phyloP scores from a whole-genome alignment of 2,797 vertebrate species.

The Crypturellus tataupa region DNA sequence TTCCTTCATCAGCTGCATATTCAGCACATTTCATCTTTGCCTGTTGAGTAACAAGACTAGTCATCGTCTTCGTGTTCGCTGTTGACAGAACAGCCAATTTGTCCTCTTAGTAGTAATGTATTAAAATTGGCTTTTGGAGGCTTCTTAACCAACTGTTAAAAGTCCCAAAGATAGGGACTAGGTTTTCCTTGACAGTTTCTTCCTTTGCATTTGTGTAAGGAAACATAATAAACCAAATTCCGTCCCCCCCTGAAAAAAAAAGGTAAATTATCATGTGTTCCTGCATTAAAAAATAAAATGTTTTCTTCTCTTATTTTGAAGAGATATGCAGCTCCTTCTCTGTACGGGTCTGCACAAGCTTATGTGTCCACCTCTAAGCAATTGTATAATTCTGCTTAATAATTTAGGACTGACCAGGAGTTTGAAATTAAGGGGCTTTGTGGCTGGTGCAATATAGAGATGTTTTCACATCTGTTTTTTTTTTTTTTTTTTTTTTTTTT shows the following conservation, averaged over 20 bases:
- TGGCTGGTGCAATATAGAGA: neutral
- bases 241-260: neutral
- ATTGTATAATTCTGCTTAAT: neutral
- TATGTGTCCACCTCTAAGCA: neutral
- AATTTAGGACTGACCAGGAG: neutral
- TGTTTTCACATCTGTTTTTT: neutral
- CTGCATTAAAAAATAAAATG: neutral
- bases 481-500: neutral
- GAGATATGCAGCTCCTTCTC: neutral
- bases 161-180: neutral
- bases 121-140: slow-evolving; percentile 41
- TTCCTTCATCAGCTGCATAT: slow-evolving; percentile 72
- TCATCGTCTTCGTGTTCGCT: slow-evolving; percentile 52
- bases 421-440: neutral
- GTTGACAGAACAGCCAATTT: slow-evolving; percentile 74
- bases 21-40: slow-evolving; percentile 66
- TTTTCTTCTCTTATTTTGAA: neutral
- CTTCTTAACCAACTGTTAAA: slow-evolving; percentile 31
- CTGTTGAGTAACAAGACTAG: slow-evolving; percentile 56
- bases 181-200: neutral
- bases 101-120: slow-evolving; percentile 58
- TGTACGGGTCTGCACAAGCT: neutral
- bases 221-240: neutral
- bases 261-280: neutral
- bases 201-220: slow-evolving; percentile 7